Percentiles rank a stretch among this genome's conserved stretches.
phyloP scores from a whole-genome alignment of 2,113 vertebrate genomes.

The Anser brachyrhynchus region DNA sequence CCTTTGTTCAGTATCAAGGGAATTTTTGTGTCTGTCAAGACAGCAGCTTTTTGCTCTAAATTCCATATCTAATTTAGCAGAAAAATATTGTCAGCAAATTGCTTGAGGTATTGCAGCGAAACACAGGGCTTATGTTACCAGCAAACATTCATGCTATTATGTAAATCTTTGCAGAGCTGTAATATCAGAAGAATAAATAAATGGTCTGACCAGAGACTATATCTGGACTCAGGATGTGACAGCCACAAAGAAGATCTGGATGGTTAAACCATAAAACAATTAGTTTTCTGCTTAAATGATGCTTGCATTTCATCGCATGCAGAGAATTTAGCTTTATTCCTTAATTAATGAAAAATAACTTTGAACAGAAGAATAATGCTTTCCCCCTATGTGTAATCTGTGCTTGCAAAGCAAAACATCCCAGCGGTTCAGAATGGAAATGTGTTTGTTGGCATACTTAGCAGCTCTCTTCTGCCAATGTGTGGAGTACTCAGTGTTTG shows the following conservation, averaged over 20 bases:
- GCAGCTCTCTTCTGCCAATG: not conserved
- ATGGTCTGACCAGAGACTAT: not conserved
- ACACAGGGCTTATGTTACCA: constrained; percentile 40
- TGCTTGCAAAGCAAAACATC: constrained; percentile 15
- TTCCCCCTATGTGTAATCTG: not conserved
- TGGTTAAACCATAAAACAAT: not conserved
- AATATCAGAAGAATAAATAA: constrained; percentile 29
- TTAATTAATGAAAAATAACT: constrained; percentile 38
- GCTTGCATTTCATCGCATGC: constrained; percentile 13
- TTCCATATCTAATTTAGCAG: constrained; percentile 53
- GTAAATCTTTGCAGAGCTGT: constrained; percentile 63
- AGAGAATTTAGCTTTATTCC: not conserved
- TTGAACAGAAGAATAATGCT: not conserved
- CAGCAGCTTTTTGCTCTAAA: constrained; percentile 58
- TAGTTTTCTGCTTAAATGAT: not conserved
- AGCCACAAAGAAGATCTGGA: not conserved
- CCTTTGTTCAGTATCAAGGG: constrained; percentile 50
- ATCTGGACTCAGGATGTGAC: not conserved
- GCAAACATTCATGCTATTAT: constrained; percentile 54
- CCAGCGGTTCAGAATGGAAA: not conserved
- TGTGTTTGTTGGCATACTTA: not conserved
- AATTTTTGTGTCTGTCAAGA: constrained; percentile 41
- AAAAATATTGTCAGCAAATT: constrained; percentile 66
- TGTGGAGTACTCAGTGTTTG: not conserved
- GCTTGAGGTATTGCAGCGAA: constrained; percentile 59